phyloP scores from a whole-genome alignment of 2,888 invertebrate genomes.

The Xestoiulus laeticollis region DNA sequence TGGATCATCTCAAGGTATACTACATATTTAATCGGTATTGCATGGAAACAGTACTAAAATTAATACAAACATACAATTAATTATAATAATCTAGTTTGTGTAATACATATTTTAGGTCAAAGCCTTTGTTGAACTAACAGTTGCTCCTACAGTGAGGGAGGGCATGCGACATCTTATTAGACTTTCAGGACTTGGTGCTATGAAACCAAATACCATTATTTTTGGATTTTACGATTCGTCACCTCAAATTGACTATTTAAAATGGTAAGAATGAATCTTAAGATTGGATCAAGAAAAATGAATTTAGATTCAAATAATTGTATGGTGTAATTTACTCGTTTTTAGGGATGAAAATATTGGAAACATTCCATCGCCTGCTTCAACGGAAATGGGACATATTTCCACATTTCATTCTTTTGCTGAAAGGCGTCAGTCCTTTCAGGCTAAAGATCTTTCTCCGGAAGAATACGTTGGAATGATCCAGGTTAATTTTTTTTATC shows the following conservation, averaged over 20 bases:
- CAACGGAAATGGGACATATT: conserved; percentile 52
- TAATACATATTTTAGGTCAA: conserved; percentile 71
- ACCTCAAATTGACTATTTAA: conserved; percentile 80
- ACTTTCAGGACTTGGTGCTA: conserved; percentile 94
- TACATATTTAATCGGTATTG: not conserved
- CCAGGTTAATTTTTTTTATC: conserved; percentile 53
- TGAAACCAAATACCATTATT: conserved; percentile 98
- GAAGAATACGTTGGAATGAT: conserved; percentile 85
- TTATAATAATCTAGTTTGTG: conserved; percentile 38
- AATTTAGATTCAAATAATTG: too few species aligned
- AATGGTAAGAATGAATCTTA: conserved; percentile 55
- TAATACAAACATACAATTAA: too few species aligned
- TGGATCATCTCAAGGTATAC: conserved; percentile 92
- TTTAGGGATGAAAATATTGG: not conserved
- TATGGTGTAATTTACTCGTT: not conserved
- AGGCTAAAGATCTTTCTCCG: conserved; percentile 66
- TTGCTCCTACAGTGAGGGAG: conserved; percentile 83
- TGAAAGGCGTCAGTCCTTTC: conserved; percentile 65
- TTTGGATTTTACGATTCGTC: conserved; percentile 89
- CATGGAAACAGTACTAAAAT: not conserved
- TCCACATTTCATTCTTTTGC: conserved; percentile 54
- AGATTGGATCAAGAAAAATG: not conserved
- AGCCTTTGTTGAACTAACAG: conserved; percentile 94
- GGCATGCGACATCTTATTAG: conserved; percentile 92
- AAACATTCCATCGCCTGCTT: not conserved